phyloP scores from a whole-genome alignment of 2,888 invertebrate genomes.

The Chrysotoxum bicinctum region DNA sequence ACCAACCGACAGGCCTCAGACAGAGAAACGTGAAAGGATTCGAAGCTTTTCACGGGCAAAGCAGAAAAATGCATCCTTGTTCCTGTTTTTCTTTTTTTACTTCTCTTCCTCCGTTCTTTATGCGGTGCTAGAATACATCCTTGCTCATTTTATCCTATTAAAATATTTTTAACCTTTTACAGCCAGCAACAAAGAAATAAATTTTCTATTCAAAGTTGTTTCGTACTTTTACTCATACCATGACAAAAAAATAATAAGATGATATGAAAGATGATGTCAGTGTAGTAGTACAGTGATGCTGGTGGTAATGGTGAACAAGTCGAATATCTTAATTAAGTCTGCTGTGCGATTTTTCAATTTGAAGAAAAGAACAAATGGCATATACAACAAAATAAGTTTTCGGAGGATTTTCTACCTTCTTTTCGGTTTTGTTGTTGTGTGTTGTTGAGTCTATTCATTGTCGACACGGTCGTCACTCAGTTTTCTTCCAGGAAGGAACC shows the following conservation, averaged over 20 bases:
- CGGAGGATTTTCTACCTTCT: conserved; percentile 10
- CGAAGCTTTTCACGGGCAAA: conserved; percentile 23
- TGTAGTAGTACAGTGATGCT: conserved; percentile 1
- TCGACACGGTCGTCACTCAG: conserved; percentile 20
- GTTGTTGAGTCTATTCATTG: conserved; percentile 8
- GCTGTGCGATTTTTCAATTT: conserved; percentile 64
- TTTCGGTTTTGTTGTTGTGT: background rate
- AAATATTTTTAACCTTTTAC: conserved; percentile 57
- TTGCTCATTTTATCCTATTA: conserved; percentile 48
- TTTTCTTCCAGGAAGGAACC: conserved; percentile 36
- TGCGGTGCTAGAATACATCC: background rate
- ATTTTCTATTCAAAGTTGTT: conserved; percentile 55
- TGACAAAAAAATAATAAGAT: background rate
- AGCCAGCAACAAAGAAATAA: conserved; percentile 22
- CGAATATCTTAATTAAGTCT: conserved; percentile 71
- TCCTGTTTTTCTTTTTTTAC: background rate
- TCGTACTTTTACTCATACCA: conserved; percentile 13
- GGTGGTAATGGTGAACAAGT: conserved; percentile 9
- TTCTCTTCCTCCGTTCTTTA: conserved; percentile 14
- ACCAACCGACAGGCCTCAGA: conserved; percentile 61
- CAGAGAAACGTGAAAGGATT: conserved; percentile 64
- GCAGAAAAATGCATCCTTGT: conserved; percentile 15
- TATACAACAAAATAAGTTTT: conserved; percentile 45
- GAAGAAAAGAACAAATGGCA: conserved; percentile 37
- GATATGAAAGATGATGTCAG: conserved; percentile 4